Percentiles rank a stretch among this genome's conserved stretches.
phyloP scores from a whole-genome alignment of 2,797 vertebrate genomes.

The Rallus crepitans region DNA sequence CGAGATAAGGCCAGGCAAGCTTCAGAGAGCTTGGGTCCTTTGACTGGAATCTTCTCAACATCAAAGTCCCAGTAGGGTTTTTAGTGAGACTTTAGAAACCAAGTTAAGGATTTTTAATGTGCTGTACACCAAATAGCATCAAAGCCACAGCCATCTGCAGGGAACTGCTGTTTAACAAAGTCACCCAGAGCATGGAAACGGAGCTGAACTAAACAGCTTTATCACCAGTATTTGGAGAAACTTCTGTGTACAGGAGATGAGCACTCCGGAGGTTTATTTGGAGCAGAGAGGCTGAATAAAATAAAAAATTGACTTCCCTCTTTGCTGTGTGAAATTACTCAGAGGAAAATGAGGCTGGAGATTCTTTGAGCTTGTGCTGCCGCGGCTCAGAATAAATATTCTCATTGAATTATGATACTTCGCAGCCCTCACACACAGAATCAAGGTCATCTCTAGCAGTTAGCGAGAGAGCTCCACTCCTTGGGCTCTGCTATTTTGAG shows the following conservation, averaged over 20 bases:
- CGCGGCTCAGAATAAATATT: not conserved
- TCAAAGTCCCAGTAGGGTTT: slow-evolving; percentile 59
- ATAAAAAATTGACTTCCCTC: not conserved
- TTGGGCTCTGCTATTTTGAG: not conserved
- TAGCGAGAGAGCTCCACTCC: not conserved
- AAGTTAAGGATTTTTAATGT: slow-evolving; percentile 38
- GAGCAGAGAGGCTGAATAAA: not conserved
- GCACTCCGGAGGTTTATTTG: not conserved
- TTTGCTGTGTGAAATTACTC: not conserved
- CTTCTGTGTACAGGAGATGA: not conserved
- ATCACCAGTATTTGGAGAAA: not conserved
- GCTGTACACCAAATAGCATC: not conserved
- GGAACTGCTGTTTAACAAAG: slow-evolving; percentile 28
- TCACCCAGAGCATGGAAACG: not conserved
- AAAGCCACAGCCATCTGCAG: not conserved
- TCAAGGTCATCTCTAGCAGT: not conserved
- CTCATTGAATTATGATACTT: not conserved
- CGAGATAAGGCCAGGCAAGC: not conserved
- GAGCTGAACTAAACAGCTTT: slow-evolving; percentile 24
- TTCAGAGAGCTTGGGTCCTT: slow-evolving; percentile 27
- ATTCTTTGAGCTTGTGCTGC: not conserved
- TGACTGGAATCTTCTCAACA: slow-evolving; percentile 54
- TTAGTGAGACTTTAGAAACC: slow-evolving; percentile 16
- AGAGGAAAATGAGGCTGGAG: not conserved
- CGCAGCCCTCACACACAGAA: not conserved